Base-by-base conservation (phyloP, 2,888 invertebrate species). In the Myopa testacea region DNA sequence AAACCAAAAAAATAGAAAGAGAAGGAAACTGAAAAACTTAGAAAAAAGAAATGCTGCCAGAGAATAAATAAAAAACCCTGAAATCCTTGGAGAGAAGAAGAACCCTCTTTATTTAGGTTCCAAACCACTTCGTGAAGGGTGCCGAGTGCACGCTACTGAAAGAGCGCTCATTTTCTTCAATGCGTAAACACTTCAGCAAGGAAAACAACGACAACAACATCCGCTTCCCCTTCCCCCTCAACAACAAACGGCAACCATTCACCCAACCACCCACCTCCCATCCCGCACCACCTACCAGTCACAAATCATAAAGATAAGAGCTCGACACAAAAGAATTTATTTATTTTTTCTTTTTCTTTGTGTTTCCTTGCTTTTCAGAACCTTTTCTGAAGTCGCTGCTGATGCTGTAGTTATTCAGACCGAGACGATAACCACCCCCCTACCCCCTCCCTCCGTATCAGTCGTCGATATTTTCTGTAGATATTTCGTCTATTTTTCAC, bases 271-370 rank as follows among this genome's bases (percentile, higher is more conserved):
- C 86, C 85, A 1, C n/a, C n/a, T n/a, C n/a, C n/a, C n/a, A n/a
- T n/a, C 19, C n/a, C 58, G n/a, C n/a, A n/a, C 6, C 19, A 1
- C 5, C 58, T 3, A n/a, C 85, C 84, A 85, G 86, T 85, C 88
- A 88, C 88, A 88, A 89, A 88, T 88, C 89, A 89, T 88, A 87
- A 86, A 88, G 88, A 89, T 88, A 88, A 88, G 87, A 87, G 85
- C 84, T 16, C 60, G 72, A 86, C 85, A 88, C 87, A 88, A 88
- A 86, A 84, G 84, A 87, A 87, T 86, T 85, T 86, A 85, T 55
- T 55, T 55, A 55, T 55, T 16, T 55, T 55, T 55, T 55, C 10
- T 45, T 16, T 5, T 82, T 83, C 84, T 85, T 87, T 1, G 26
- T 26, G 26, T 26, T 26, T 26, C 1, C 26, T 26, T 26, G 26